Evolutionary conservation across 2,888 invertebrate genomes (phyloP).

Genomic region (Myopa testacea): DNA sequence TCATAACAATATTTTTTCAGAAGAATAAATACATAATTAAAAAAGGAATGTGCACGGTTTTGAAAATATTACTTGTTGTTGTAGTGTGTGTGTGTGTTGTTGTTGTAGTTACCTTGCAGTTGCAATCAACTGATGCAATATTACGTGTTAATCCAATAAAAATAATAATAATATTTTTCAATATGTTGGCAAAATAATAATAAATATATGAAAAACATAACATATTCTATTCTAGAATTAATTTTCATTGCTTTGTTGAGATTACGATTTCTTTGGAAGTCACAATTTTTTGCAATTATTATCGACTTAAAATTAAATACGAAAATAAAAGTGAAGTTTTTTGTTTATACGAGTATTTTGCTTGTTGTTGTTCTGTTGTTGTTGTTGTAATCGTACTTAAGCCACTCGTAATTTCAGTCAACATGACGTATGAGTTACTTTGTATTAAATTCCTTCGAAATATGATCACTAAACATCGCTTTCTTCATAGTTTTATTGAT

Average conservation of each 20-base stretch:
- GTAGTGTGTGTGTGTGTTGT: background rate
- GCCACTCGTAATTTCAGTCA: background rate
- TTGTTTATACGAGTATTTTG: too few species aligned
- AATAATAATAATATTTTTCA: background rate
- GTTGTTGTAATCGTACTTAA: too few species aligned
- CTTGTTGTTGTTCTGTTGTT: too few species aligned
- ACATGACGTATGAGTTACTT: slow-evolving; percentile 14
- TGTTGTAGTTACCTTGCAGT: background rate
- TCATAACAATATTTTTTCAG: too few species aligned
- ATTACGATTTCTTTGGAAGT: background rate
- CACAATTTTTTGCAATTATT: background rate
- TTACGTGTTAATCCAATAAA: background rate
- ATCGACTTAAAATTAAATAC: too few species aligned
- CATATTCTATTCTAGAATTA: background rate
- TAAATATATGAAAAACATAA: background rate
- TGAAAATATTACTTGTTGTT: background rate
- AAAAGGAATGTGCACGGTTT: too few species aligned
- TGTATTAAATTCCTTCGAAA: too few species aligned
- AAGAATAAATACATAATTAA: too few species aligned
- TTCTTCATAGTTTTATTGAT: too few species aligned
- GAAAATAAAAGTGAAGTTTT: too few species aligned
- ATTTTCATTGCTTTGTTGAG: background rate
- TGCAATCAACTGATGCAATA: background rate
- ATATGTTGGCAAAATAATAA: background rate
- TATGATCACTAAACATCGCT: too few species aligned